These are phyloP conservation scores for Oscheius sp. DNA, from an alignment of 2,888 invertebrate genomes.

Conservation along the genomic window DNA sequence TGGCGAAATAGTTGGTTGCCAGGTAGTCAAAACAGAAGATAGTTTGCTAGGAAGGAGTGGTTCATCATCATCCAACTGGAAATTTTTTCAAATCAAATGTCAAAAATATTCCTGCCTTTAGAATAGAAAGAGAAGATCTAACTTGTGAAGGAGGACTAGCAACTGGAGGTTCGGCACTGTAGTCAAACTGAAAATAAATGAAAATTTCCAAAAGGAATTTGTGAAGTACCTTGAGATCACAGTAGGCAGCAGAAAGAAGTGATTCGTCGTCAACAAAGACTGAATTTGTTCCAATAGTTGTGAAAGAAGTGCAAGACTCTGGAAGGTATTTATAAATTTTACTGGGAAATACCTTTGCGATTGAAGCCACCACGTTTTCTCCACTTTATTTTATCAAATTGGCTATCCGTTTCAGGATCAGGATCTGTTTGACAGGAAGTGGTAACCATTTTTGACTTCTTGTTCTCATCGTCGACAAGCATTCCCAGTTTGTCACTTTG, in stretches of 20 bases:
- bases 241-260: slow-evolving; percentile 61
- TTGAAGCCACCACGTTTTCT: slow-evolving; percentile 30
- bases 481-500: slow-evolving; percentile 53
- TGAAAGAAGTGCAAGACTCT: slow-evolving; percentile 46
- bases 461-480: slow-evolving; percentile 50
- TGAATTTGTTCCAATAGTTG: slow-evolving; percentile 40
- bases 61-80: slow-evolving; percentile 30
- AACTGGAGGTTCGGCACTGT: slow-evolving; percentile 30
- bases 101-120: slow-evolving; percentile 32
- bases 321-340: background rate
- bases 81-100: background rate
- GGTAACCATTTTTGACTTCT: slow-evolving; percentile 35
- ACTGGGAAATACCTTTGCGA: background rate
- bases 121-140: slow-evolving; percentile 41
- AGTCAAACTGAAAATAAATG: slow-evolving; percentile 41
- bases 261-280: slow-evolving; percentile 60
- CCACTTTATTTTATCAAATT: slow-evolving; percentile 27
- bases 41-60: slow-evolving; percentile 30
- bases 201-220: background rate
- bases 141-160: slow-evolving; percentile 34
- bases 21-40: background rate
- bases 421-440: slow-evolving; percentile 26
- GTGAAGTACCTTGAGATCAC: slow-evolving; percentile 56
- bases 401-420: background rate
- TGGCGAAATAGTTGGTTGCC: background rate